These are phyloP conservation scores for Drosophila eugracilis DNA, from an alignment of 1,140 invertebrate genomes.

Conservation along the genomic window DNA sequence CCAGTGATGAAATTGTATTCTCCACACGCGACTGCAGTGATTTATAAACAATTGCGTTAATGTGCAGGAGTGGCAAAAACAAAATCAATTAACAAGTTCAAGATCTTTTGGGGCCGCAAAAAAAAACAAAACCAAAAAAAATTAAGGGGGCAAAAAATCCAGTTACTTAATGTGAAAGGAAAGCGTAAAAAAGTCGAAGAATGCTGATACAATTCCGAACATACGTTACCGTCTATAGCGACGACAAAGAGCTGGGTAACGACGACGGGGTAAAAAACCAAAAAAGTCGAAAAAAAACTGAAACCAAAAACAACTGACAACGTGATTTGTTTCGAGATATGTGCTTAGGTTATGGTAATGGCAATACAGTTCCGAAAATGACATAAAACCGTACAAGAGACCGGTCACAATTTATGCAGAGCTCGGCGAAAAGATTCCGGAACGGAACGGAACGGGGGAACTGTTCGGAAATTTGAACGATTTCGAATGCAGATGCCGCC, in stretches of 20 bases:
- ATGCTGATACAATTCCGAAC: conserved; percentile 33
- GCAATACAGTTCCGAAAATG: conserved; percentile 55
- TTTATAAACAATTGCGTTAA: conserved; percentile 1
- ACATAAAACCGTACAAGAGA: conserved; percentile 52
- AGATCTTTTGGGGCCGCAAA: conserved; percentile 19
- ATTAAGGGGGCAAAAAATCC: conserved; percentile 4
- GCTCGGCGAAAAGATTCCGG: conserved; percentile 43
- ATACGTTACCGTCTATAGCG: conserved; percentile 7
- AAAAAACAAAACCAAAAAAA: not conserved
- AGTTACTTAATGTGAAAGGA: conserved; percentile 12
- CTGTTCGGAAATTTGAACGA: conserved; percentile 64
- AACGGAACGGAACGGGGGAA: not conserved
- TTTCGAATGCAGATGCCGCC: conserved; percentile 62
- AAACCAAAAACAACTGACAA: conserved; percentile 20
- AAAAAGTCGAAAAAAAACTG: not conserved
- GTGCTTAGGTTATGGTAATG: conserved; percentile 61
- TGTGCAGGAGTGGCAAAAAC: conserved; percentile 1
- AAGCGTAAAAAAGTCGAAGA: conserved; percentile 1
- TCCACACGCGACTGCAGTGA: conserved; percentile 3
- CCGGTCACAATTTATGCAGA: conserved; percentile 63
- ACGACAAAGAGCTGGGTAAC: conserved; percentile 8
- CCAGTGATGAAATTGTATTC: conserved; percentile 6
- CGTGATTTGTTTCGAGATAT: conserved; percentile 56
- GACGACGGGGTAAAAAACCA: conserved; percentile 1
- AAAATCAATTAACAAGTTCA: conserved; percentile 43